phyloP scores from a whole-genome alignment of 2,113 vertebrate species.

The Cacatua alba region DNA sequence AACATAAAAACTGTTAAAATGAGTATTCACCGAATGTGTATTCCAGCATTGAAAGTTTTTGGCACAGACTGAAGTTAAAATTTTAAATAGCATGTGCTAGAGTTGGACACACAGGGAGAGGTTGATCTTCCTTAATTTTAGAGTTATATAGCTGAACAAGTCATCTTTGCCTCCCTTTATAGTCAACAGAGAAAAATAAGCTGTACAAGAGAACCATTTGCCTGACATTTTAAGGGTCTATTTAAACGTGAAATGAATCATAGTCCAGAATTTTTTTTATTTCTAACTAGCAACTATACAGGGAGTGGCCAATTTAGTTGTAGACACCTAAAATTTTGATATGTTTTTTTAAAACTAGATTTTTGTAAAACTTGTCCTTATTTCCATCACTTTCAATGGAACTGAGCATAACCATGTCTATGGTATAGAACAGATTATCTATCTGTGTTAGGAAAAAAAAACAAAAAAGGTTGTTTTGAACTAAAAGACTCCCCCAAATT shows the following conservation, averaged over 20 bases:
- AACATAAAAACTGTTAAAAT: neutral
- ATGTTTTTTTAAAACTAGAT: neutral
- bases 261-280: neutral
- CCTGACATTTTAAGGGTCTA: neutral
- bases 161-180: neutral
- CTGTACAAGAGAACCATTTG: neutral
- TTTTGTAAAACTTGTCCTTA: neutral
- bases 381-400: neutral
- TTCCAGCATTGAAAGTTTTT: neutral
- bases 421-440: neutral
- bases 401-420: neutral
- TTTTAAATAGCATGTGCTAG: neutral
- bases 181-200: neutral
- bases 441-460: neutral
- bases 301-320: neutral
- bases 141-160: neutral
- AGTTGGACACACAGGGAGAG: neutral
- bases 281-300: neutral
- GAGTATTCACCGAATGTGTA: neutral
- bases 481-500: neutral
- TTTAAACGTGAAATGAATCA: neutral
- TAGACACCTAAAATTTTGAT: neutral
- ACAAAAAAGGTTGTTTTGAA: neutral
- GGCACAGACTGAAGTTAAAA: neutral
- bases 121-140: slow-evolving; percentile 5